Conservation (phyloP, 1,140 invertebrate genomes). For the Rhynchophorus ferrugineus region DNA sequence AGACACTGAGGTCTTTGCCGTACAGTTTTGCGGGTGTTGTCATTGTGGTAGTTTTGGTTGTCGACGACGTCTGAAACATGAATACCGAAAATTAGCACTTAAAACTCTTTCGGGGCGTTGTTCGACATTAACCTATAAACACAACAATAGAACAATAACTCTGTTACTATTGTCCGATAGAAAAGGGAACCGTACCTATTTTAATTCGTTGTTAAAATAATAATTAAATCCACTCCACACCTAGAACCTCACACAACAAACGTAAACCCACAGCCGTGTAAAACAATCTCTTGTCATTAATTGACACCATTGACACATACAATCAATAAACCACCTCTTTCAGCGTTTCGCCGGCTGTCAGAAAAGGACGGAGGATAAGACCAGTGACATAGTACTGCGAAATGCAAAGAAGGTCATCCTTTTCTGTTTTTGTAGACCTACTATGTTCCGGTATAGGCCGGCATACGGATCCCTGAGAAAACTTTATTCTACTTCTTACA, state of each 20-base stretch:
- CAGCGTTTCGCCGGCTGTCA: neutral
- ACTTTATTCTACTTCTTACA: too few species aligned
- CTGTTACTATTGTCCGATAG: slow-evolving; percentile 10
- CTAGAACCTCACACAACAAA: slow-evolving; percentile 13
- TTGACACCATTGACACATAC: neutral
- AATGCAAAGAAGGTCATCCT: neutral
- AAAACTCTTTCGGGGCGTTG: slow-evolving; percentile 20
- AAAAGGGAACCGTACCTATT: slow-evolving; percentile 12
- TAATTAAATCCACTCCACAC: slow-evolving; percentile 20
- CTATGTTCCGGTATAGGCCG: neutral
- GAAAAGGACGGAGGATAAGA: too few species aligned
- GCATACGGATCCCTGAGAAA: too few species aligned
- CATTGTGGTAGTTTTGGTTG: slow-evolving; percentile 78
- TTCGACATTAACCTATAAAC: slow-evolving; percentile 22
- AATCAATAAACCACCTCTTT: neutral
- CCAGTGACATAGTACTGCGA: too few species aligned
- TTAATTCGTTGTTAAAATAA: slow-evolving; percentile 12
- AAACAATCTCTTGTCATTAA: slow-evolving; percentile 4
- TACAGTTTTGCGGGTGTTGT: slow-evolving; percentile 84
- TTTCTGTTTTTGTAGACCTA: neutral
- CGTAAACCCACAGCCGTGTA: neutral
- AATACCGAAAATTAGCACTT: slow-evolving; percentile 7
- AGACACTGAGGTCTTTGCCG: slow-evolving; percentile 86
- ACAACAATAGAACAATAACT: slow-evolving; percentile 18
- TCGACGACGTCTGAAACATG: slow-evolving; percentile 69